Evolutionary conservation across 2,113 vertebrate genomes (phyloP).

Genomic region (Octodon degus): DNA sequence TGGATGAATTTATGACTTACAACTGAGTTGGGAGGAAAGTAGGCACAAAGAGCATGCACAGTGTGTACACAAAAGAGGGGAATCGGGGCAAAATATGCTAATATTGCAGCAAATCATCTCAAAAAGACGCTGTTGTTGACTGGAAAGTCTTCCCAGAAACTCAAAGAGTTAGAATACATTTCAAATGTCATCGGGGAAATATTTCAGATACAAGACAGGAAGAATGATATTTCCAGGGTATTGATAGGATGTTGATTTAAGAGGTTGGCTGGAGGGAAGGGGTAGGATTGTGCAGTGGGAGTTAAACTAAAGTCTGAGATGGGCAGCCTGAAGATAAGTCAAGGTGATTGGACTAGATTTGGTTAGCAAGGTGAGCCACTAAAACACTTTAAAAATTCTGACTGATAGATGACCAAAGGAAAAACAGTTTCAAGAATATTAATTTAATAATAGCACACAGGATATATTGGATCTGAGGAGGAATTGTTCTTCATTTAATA

Average conservation of each 20-base stretch:
- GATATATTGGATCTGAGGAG: not conserved
- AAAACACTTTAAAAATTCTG: not conserved
- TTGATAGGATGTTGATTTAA: too few species aligned
- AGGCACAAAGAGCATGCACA: not conserved
- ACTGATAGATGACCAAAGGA: not conserved
- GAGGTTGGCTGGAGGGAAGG: not conserved
- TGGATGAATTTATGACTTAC: not conserved
- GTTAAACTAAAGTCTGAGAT: not conserved
- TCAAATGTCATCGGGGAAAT: not conserved
- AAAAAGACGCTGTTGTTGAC: not conserved
- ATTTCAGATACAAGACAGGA: not conserved
- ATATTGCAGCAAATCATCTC: not conserved
- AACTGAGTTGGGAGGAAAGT: not conserved
- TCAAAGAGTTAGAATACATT: not conserved
- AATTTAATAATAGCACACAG: not conserved
- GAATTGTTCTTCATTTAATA: slow-evolving; percentile 8
- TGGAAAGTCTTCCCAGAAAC: not conserved
- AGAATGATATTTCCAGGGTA: not conserved
- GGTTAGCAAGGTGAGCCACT: not conserved
- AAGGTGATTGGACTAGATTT: not conserved
- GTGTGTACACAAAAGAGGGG: not conserved
- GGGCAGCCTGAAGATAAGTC: not conserved
- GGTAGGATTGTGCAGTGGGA: not conserved
- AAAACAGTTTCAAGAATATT: not conserved
- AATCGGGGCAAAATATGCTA: not conserved